These are phyloP conservation scores for Bradypodion ventrale DNA, from an alignment of 2,797 vertebrate species.

Conservation along the genomic window DNA sequence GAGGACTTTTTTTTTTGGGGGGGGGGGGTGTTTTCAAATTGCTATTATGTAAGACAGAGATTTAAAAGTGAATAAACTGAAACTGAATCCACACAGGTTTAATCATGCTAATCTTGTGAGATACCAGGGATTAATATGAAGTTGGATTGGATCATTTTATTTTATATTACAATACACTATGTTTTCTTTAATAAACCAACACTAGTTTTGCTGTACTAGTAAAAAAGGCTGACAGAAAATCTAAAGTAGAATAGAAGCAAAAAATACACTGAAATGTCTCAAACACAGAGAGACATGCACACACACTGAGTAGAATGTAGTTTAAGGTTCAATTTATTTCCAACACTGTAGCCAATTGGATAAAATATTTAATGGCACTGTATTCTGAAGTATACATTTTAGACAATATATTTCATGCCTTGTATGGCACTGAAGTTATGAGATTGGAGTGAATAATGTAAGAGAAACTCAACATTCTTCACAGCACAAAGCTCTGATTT, in stretches of 20 bases:
- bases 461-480: conserved; percentile 55
- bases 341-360: conserved; percentile 35
- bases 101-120: neutral
- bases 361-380: conserved; percentile 57
- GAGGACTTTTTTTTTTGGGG: neutral
- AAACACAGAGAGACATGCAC: too few species aligned
- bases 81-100: neutral
- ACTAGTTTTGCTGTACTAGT: conserved; percentile 17
- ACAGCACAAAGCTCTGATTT: conserved; percentile 35
- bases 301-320: neutral
- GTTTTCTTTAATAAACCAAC: neutral
- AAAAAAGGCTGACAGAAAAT: conserved; percentile 50
- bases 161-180: neutral
- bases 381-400: conserved; percentile 52
- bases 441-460: conserved; percentile 63
- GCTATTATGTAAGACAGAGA: neutral
- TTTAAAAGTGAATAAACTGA: neutral
- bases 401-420: conserved; percentile 62
- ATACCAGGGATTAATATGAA: neutral
- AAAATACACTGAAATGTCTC: conserved; percentile 27
- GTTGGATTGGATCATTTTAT: neutral
- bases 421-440: conserved; percentile 55
- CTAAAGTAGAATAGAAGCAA: conserved; percentile 33
- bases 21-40: neutral
- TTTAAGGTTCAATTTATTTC: conserved; percentile 45